Base-by-base conservation (phyloP, 2,113 vertebrate species). In the Sprattus sprattus region DNA sequence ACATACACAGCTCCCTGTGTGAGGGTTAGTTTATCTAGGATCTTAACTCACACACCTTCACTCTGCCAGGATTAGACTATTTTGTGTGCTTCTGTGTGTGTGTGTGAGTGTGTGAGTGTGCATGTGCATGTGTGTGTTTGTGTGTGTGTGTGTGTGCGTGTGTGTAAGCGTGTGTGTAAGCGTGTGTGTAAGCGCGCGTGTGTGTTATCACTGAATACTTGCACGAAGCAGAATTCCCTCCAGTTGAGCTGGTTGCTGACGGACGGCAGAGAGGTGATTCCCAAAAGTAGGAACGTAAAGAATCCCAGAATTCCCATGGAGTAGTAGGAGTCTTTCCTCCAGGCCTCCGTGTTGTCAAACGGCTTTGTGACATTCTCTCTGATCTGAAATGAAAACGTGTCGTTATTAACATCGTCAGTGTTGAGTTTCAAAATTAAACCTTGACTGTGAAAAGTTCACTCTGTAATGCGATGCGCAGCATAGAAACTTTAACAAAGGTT, bases 261-360 rank as follows among this genome's bases (percentile, higher is more conserved):
- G 0, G 98, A 99, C 46, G 98, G 98, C 75, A 99, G 94, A 9
- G 98, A 99, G 32, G 96, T 97, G 92, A 99, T 98, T 92, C 98
- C 98, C 91, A 99, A 87, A 87, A 99, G 93, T 50, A 99, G 15
- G 88, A 95, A 99, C n/a, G 99, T 88, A 82, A 93, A 96, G 91
- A 96, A 98, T 88, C 97, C 98, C 83, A 99, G 92, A 84, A 98
- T 96, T 71, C 98, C 98, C 82, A 96, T 78, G 15, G 97, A 91
- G 60, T 95, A 13, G 45, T 96, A 99, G 4, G 95, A 94, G 88
- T 99, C 98, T 7, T 16, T 87, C 5, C 95, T 54, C 98, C 98
- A 99, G 87, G 95, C 95, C 0, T 1, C 0, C 4, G 90, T 88
- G 1, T 7, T 89, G 83, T 89, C 32, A 11, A 99, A 95, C 49